Percentiles rank a stretch among this genome's conserved stretches.
These are phyloP conservation scores for Simalia tracyae DNA, from an alignment of 2,797 vertebrate genomes.

Conservation along the genomic window DNA sequence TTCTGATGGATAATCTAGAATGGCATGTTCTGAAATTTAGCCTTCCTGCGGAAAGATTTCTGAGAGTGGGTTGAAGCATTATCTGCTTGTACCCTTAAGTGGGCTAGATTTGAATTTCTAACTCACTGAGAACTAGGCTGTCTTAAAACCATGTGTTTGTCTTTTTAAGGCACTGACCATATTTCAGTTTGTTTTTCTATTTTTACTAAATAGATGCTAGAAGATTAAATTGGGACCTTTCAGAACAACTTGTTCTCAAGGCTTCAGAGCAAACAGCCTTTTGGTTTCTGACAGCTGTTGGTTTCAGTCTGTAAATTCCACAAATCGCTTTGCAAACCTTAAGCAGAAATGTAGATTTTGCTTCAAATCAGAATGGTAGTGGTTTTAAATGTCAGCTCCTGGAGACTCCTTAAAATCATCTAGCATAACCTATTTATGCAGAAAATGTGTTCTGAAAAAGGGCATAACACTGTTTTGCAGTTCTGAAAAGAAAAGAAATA, in stretches of 20 bases:
- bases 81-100: background rate
- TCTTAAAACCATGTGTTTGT: background rate
- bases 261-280: background rate
- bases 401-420: background rate
- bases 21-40: background rate
- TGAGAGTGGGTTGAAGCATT: background rate
- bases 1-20: background rate
- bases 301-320: slow-evolving; percentile 29
- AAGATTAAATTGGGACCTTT: background rate
- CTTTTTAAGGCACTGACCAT: background rate
- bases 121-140: background rate
- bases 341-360: background rate
- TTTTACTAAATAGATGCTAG: background rate
- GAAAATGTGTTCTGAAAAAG: background rate
- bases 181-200: background rate
- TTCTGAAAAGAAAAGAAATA: background rate
- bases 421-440: background rate
- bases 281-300: slow-evolving; percentile 45
- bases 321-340: background rate
- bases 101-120: background rate
- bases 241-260: slow-evolving; percentile 29
- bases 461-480: background rate
- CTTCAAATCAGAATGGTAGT: background rate
- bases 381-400: background rate
- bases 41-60: background rate